Percentiles rank a stretch among this genome's conserved stretches.
These are phyloP conservation scores for Halesus radiatus DNA, from an alignment of 1,140 invertebrate genomes.

Conservation along the genomic window DNA sequence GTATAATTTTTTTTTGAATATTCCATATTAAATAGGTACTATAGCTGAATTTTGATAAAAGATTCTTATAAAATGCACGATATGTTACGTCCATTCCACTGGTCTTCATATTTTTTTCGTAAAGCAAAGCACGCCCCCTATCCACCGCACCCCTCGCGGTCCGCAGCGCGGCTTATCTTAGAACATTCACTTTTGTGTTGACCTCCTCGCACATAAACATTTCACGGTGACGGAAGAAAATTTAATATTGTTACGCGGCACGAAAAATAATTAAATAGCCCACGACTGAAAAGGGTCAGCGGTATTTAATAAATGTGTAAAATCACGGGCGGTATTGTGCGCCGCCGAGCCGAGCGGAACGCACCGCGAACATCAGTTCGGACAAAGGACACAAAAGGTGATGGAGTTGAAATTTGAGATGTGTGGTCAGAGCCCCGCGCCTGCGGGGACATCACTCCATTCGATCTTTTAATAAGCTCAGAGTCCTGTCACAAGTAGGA, in stretches of 20 bases:
- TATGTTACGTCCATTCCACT: too few species aligned
- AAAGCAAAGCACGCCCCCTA: background rate
- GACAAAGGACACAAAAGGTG: conserved; percentile 10
- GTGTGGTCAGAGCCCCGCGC: too few species aligned
- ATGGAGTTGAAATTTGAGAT: background rate
- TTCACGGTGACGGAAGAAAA: conserved; percentile 31
- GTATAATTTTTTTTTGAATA: too few species aligned
- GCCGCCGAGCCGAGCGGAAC: background rate
- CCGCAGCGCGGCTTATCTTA: background rate
- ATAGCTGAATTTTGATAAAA: too few species aligned
- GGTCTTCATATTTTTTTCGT: conserved; percentile 6
- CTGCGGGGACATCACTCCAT: background rate
- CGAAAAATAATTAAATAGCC: conserved; percentile 39
- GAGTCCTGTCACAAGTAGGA: too few species aligned
- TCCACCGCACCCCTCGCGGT: too few species aligned
- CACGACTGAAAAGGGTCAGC: conserved; percentile 36
- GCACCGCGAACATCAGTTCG: background rate
- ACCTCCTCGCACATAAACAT: conserved; percentile 32
- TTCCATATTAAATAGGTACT: too few species aligned
- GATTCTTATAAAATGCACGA: too few species aligned
- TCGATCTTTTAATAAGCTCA: too few species aligned
- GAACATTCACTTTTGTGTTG: conserved; percentile 20
- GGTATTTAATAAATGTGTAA: conserved; percentile 38
- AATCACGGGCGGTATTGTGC: background rate
- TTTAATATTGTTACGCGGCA: conserved; percentile 14